phyloP scores from a whole-genome alignment of 2,797 vertebrate genomes.

The Salmo trutta region DNA sequence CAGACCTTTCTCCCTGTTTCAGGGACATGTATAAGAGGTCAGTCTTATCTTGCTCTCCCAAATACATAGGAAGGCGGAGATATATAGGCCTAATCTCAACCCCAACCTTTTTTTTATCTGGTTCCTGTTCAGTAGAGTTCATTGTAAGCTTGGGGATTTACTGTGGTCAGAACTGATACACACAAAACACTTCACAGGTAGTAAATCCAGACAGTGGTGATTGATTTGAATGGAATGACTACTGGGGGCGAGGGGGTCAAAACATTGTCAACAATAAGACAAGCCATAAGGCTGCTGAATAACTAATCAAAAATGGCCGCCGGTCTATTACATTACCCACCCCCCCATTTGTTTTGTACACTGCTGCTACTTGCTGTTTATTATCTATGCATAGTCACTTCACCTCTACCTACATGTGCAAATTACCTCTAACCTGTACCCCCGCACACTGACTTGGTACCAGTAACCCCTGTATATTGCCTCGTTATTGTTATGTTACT shows the following conservation, averaged over 20 bases:
- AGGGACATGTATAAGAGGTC: constrained; percentile 16
- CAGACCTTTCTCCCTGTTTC: background rate
- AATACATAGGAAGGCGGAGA: constrained; percentile 20
- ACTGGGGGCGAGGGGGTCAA: background rate
- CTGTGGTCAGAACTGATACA: background rate
- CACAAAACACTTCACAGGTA: constrained; percentile 2
- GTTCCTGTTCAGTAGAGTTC: constrained; percentile 21
- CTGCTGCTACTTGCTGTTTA: no score
- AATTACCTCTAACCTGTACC: no score
- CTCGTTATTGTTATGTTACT: no score
- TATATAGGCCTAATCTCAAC: background rate
- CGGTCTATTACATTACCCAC: no score
- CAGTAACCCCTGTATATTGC: no score
- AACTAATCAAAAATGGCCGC: no score
- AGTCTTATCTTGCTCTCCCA: constrained; percentile 37
- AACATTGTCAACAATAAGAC: background rate
- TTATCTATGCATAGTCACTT: no score
- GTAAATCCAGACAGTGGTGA: constrained; percentile 17
- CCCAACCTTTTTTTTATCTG: constrained; percentile 13
- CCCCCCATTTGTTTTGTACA: no score
- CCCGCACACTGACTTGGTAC: no score
- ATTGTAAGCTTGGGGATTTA: constrained; percentile 16
- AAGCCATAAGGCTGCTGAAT: background rate
- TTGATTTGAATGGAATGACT: background rate
- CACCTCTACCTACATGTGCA: no score